Base-by-base conservation (phyloP, 1,140 invertebrate genomes). In the Lordiphosa stackelbergi region DNA sequence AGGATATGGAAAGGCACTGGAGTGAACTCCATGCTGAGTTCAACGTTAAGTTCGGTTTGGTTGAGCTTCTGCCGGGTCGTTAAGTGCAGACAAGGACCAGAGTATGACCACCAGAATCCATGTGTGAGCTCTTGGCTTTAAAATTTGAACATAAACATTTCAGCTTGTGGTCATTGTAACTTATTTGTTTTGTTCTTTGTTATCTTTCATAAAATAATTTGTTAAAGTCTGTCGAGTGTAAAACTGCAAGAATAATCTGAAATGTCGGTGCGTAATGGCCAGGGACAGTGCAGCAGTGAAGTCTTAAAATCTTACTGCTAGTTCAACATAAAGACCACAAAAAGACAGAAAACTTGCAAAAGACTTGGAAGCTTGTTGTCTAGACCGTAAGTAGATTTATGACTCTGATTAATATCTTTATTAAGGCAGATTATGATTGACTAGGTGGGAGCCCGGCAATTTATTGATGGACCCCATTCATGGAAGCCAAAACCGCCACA, bases 401-500 rank as follows among this genome's bases (percentile, higher is more conserved):
- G 66, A 42, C 65, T 55, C 65, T 69, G 66, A 69, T 69, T 61
- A 69, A 69, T 69, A 69, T 69, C 65, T 69, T 69, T 69, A 69
- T 69, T 69, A 57, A 61, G 65, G 43, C 57, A 62, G 65, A 61
- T 62, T 69, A 69, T 69, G 66, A 69, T 69, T 69, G 66, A 69
- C 65, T 69, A 69, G 65, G 66, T 65, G 57, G 57, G 57, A 62
- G 46, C 57, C 51, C 35, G 31, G 56, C 60, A 31, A 69, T 55
- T 69, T 68, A 69, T 69, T 69, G 65, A 69, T 62, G 56, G 45
- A 42, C 56, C 24, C 28, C 40, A 45, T 36, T 51, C 12, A 22
- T 35, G 48, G 19, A 6, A 35, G 34, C 36, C 3, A 40, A 11
- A 24, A 45, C 34, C 35, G 10, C 10, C 53, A 56, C 19, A 51